Conservation (phyloP, 2,888 invertebrate genomes). For the Dendrolimus houi region DNA sequence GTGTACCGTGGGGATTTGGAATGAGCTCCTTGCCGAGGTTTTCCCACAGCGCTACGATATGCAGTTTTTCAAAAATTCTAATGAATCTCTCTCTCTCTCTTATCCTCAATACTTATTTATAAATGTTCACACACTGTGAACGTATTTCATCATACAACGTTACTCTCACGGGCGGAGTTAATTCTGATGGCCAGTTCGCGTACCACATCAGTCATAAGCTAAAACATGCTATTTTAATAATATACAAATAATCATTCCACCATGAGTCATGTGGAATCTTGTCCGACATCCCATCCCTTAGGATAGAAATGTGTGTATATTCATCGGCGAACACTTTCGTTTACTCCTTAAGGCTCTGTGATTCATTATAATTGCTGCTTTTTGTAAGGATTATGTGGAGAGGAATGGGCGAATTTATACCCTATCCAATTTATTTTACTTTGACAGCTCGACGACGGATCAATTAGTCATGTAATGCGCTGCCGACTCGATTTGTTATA, state of each 20-base stretch:
- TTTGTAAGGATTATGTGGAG: not conserved
- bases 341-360: not conserved
- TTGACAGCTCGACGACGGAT: too few species aligned
- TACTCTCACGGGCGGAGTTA: not conserved
- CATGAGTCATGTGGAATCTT: slow-evolving; percentile 6
- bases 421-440: too few species aligned
- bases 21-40: too few species aligned
- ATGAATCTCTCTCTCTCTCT: too few species aligned
- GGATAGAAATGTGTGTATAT: too few species aligned
- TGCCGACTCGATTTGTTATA: too few species aligned
- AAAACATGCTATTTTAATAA: not conserved
- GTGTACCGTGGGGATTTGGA: too few species aligned
- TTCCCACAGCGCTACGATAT: too few species aligned
- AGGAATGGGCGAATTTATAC: not conserved
- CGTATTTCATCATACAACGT: not conserved
- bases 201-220: not conserved
- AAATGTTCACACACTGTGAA: not conserved
- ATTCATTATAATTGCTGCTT: not conserved
- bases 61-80: too few species aligned
- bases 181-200: not conserved
- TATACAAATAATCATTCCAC: not conserved
- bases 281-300: not conserved
- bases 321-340: not conserved
- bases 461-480: too few species aligned
- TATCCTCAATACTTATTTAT: too few species aligned